phyloP scores from a whole-genome alignment of 2,113 vertebrate genomes.

The Cebus imitator region DNA sequence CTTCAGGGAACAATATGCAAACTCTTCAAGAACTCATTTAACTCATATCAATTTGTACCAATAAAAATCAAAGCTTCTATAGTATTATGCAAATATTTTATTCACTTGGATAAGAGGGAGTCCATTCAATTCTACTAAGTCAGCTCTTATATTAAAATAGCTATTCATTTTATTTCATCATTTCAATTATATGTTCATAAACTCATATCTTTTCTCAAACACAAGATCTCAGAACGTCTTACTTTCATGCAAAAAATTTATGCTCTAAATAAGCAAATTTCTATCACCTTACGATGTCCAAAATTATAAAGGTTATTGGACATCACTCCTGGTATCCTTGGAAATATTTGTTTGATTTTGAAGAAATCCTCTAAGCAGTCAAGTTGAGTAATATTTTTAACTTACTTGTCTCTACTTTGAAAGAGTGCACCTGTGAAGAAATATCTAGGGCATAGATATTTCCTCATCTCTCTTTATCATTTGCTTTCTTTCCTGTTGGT shows the following conservation, averaged over 20 bases:
- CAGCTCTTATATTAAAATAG: conserved; percentile 6
- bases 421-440: not conserved
- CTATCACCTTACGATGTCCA: not conserved
- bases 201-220: not conserved
- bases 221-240: conserved; percentile 3
- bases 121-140: conserved; percentile 14
- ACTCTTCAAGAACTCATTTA: conserved; percentile 36
- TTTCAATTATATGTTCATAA: not conserved
- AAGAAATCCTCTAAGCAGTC: not conserved
- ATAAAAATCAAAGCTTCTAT: conserved; percentile 50
- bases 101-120: not conserved
- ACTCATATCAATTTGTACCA: conserved; percentile 42
- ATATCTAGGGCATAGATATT: not conserved
- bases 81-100: conserved; percentile 5
- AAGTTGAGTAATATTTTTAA: conserved; percentile 12
- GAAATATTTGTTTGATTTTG: conserved; percentile 22
- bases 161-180: conserved; percentile 41
- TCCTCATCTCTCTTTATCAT: not conserved
- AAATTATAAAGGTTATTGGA: not conserved
- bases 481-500: not conserved
- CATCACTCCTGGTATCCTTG: not conserved
- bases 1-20: conserved; percentile 12
- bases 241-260: not conserved
- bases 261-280: not conserved
- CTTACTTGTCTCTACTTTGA: not conserved